Evolutionary conservation across 2,888 invertebrate species (phyloP), one percentile per base, ranked within the genome.

Genomic region (Stenoptilia bipunctidactyla): DNA sequence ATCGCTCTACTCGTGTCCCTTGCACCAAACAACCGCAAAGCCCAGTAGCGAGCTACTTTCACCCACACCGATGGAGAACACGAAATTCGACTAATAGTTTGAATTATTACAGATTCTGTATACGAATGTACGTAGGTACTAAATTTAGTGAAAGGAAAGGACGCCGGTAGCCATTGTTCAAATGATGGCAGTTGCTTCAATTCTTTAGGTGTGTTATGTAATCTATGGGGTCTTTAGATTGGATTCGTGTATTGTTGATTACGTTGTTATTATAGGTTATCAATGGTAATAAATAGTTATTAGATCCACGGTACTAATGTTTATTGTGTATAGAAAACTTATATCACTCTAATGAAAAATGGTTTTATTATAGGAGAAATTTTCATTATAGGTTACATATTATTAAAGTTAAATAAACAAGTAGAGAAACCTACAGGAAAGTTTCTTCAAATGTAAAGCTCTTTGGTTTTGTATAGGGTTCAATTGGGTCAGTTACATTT

Each of bases 41-140:
- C 76, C 82, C 79, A 70, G 82, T 80, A 82, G 82, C 80, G 52
- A 49, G 49, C 65, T 58, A 77, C 82, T 83, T 82, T 83, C 82
- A 75, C 82, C 69, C 61, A 49, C 54, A 20, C 56, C 56, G 58
- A 59, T 58, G 56, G 60, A 59, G 62, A 76, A 79, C 79, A 77
- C 71, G 75, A 80, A 82, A 68, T 75, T 76, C 74, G 76, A 79
- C 82, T 77, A 82, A 80, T 80, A 72, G 69, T 69, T 70, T 76
- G 69, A 80, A 68, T 74, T 79, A 80, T 77, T 70, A 51, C 61
- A 60, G 58, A 57, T 55, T 58, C 50, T 58, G 51, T 52, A n/a
- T n/a, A 48, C 48, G 52, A 50, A 50, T 51, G 51, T 55, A 47
- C 54, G 47, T 53, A 51, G 47, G 43, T 45, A 52, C 53, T 50